Evolutionary conservation across 2,797 vertebrate species (phyloP).

Genomic region (Lagodon rhomboides): DNA sequence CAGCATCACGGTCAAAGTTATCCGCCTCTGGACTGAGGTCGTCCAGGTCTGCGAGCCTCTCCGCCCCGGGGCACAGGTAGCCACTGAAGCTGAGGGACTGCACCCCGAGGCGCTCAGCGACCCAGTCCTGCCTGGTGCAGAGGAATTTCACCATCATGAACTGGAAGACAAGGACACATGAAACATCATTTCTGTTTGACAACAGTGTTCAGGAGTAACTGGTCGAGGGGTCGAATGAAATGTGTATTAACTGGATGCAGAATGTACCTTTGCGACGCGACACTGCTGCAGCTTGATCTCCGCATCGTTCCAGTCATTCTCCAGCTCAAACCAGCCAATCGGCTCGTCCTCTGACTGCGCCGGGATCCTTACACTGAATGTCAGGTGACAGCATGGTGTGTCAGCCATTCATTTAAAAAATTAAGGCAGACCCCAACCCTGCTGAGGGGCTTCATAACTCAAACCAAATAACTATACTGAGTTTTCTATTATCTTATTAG

Average conservation of each 20-base stretch:
- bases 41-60: conserved; percentile 84
- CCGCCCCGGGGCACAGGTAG: conserved; percentile 86
- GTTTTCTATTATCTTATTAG: neutral
- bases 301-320: conserved; percentile 97
- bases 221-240: neutral
- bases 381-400: conserved; percentile 52
- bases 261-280: conserved; percentile 90
- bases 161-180: conserved; percentile 74
- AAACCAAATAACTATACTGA: neutral
- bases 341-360: conserved; percentile 91
- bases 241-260: neutral
- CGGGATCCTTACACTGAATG: conserved; percentile 71
- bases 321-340: conserved; percentile 97
- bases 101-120: conserved; percentile 93
- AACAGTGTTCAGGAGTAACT: neutral
- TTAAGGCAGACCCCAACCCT: neutral
- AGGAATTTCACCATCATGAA: conserved; percentile 99
- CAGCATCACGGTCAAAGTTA: conserved; percentile 62
- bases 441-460: conserved; percentile 2
- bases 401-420: conserved; percentile 33
- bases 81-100: conserved; percentile 93
- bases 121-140: conserved; percentile 91
- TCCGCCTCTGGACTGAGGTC: conserved; percentile 80
- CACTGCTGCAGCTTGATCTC: conserved; percentile 95
- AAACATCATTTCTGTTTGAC: no score